Conservation (phyloP, 2,113 vertebrate species). For the Lampris megalopsis region DNA sequence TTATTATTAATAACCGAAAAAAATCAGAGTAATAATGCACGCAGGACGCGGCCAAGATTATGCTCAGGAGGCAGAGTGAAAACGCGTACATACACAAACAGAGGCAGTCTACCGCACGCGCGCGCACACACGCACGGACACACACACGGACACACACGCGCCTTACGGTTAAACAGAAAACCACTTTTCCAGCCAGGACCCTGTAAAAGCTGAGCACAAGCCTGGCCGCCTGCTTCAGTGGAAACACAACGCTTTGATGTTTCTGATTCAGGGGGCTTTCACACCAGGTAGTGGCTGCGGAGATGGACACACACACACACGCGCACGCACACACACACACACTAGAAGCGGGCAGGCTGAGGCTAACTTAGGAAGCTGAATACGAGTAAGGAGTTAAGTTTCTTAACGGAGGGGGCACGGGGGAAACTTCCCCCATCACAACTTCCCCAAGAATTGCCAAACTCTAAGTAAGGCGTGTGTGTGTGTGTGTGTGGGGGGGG, state of each 20-base stretch:
- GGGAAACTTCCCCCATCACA: too few species aligned
- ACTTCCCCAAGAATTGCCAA: conserved; percentile 60
- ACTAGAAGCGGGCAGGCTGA: conserved; percentile 63
- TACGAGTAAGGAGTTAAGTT: conserved; percentile 58
- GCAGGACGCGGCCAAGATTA: conserved; percentile 76
- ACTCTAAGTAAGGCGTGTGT: conserved; percentile 48
- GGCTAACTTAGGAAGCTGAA: conserved; percentile 36
- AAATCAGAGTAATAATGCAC: conserved; percentile 80
- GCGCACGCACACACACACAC: conserved; percentile 38
- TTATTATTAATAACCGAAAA: conserved; percentile 83
- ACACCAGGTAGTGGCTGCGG: conserved; percentile 79
- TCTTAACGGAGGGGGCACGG: conserved; percentile 49
- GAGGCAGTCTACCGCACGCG: conserved; percentile 63
- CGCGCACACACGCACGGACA: conserved; percentile 26
- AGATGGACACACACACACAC: conserved; percentile 57
- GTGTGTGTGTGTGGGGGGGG: not conserved
- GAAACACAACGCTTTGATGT: conserved; percentile 75
- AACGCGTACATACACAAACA: conserved; percentile 75
- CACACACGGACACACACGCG: conserved; percentile 51
- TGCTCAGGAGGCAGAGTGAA: conserved; percentile 73
- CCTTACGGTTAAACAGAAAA: conserved; percentile 76
- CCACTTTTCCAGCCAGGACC: conserved; percentile 55
- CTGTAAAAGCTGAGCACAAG: conserved; percentile 73
- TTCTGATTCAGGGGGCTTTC: conserved; percentile 73
- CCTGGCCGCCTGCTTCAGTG: conserved; percentile 56